Evolutionary conservation across 2,113 vertebrate genomes (phyloP).

Genomic region (Marcusenius ussheri): DNA sequence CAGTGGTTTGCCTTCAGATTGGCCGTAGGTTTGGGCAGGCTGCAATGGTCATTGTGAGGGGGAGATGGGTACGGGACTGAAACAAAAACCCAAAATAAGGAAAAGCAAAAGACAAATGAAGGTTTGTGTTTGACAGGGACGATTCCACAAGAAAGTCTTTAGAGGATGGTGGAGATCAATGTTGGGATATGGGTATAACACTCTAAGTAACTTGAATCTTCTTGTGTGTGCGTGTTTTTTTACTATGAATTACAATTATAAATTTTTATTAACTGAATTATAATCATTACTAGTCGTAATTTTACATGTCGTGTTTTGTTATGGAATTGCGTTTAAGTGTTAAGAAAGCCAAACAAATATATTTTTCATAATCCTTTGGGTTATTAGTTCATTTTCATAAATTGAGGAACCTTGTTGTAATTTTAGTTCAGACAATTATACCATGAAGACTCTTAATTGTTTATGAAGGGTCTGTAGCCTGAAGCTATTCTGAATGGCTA

Average conservation of each 20-base stretch:
- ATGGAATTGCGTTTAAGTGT: background rate
- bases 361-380: background rate
- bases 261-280: background rate
- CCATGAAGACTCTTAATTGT: background rate
- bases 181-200: background rate
- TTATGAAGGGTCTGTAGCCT: background rate
- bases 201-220: background rate
- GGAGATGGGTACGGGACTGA: constrained; percentile 63
- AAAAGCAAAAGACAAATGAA: constrained; percentile 28
- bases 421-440: background rate
- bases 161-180: background rate
- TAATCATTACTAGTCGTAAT: background rate
- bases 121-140: background rate
- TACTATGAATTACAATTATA: background rate
- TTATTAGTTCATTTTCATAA: background rate
- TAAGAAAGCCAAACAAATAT: background rate
- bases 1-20: constrained; percentile 67
- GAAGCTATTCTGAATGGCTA: background rate
- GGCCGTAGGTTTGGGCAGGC: constrained; percentile 59
- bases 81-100: constrained; percentile 7
- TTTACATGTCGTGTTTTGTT: background rate
- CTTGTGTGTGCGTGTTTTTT: background rate
- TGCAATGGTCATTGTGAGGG: constrained; percentile 63
- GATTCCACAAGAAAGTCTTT: background rate
- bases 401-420: background rate